phyloP scores from a whole-genome alignment of 2,888 invertebrate species.

The Scaptomyza tumidula region DNA sequence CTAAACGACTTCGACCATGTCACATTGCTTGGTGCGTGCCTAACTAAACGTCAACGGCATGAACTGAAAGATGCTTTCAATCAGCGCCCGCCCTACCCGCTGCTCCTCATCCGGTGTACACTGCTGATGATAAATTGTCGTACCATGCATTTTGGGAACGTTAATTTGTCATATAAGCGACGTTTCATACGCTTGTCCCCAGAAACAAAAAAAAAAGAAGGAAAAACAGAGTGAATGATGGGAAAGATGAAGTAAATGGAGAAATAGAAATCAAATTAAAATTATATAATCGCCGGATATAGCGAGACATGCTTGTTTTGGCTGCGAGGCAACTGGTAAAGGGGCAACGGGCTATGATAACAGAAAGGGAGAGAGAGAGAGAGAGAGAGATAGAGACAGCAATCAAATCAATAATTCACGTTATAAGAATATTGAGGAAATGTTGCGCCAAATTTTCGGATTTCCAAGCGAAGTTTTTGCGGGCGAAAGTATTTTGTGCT shows the following conservation, averaged over 20 bases:
- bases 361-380: neutral
- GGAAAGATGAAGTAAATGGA: slow-evolving; percentile 32
- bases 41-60: slow-evolving; percentile 29
- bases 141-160: slow-evolving; percentile 72
- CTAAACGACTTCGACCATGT: neutral
- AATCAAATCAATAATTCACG: slow-evolving; percentile 78
- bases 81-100: slow-evolving; percentile 35
- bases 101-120: slow-evolving; percentile 25
- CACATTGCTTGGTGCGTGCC: slow-evolving; percentile 1
- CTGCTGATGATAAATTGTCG: slow-evolving; percentile 72
- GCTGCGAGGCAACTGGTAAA: neutral
- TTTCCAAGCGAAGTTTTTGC: slow-evolving; percentile 3
- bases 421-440: slow-evolving; percentile 61
- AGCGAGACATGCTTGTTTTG: slow-evolving; percentile 11
- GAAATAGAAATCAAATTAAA: slow-evolving; percentile 74
- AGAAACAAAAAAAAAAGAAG: slow-evolving; percentile 5
- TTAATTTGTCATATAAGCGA: slow-evolving; percentile 75
- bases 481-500: slow-evolving; percentile 1
- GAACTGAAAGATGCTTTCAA: slow-evolving; percentile 63
- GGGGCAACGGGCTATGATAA: slow-evolving; percentile 13
- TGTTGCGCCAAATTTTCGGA: slow-evolving; percentile 49
- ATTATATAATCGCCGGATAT: slow-evolving; percentile 70
- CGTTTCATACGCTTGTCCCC: slow-evolving; percentile 47
- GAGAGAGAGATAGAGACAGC: slow-evolving; percentile 5
- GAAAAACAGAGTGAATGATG: neutral